Percentiles rank a stretch among this genome's conserved stretches.
Conservation (phyloP, 2,888 invertebrate species). For the Acanthosepion esculentum region DNA sequence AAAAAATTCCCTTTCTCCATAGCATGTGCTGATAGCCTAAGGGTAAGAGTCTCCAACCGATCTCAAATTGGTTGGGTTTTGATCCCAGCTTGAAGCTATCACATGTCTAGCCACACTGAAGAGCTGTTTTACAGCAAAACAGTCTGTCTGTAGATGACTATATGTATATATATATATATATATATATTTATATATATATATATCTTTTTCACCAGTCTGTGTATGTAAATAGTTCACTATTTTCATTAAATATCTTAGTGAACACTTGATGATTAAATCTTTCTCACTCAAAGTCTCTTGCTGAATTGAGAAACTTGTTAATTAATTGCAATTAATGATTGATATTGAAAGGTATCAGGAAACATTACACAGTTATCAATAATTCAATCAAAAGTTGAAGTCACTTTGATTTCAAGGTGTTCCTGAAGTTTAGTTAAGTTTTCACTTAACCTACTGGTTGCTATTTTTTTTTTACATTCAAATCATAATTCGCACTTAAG, state of each 20-base stretch:
- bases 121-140: no score
- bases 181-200: no score
- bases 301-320: background rate
- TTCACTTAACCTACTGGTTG: background rate
- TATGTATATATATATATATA: no score
- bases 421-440: background rate
- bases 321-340: background rate
- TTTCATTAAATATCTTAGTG: background rate
- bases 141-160: no score
- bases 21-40: no score
- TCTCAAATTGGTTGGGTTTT: no score
- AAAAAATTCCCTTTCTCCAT: no score
- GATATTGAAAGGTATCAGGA: background rate
- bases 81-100: no score
- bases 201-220: no score
- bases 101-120: no score
- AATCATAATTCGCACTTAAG: background rate
- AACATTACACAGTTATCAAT: background rate
- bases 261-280: background rate
- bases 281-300: background rate
- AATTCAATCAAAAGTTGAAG: background rate
- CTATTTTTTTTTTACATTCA: background rate
- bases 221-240: background rate
- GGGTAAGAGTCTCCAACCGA: no score
- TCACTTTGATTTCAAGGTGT: background rate